Percentiles rank a stretch among this genome's conserved stretches.
These are phyloP conservation scores for Papilio gigon DNA, from an alignment of 2,888 invertebrate species.

Conservation along the genomic window DNA sequence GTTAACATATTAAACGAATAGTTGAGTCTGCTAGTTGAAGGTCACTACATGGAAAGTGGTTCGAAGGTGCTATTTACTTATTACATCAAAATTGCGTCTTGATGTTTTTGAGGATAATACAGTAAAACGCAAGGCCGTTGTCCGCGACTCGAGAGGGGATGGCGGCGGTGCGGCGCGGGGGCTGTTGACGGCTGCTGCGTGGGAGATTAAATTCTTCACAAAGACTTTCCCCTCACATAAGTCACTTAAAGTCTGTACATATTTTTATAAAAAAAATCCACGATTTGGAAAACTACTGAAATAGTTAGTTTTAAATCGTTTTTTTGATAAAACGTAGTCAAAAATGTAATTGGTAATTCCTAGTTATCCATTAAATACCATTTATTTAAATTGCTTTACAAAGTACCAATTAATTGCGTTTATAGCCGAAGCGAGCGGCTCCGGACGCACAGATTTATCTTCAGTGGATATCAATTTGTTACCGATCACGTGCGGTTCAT, in stretches of 20 bases:
- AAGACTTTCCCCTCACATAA: background rate
- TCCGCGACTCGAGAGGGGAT: background rate
- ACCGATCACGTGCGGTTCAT: background rate
- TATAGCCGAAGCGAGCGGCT: background rate
- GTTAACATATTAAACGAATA: too few relatives aligned
- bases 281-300: background rate
- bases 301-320: background rate
- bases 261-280: background rate
- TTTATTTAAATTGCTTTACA: background rate
- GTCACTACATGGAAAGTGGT: too few relatives aligned
- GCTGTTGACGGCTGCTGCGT: slow-evolving; percentile 11
- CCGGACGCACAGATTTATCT: slow-evolving; percentile 1
- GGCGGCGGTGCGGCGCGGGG: background rate
- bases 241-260: background rate
- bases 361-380: background rate
- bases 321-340: background rate
- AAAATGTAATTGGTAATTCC: background rate
- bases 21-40: too few relatives aligned
- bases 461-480: slow-evolving; percentile 9
- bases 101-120: background rate
- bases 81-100: too few relatives aligned
- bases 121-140: background rate
- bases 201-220: slow-evolving; percentile 10
- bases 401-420: slow-evolving; percentile 3
- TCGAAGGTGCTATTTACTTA: too few relatives aligned